Conservation (phyloP, 2,888 invertebrate species). For the Stictocephala bisonia region DNA sequence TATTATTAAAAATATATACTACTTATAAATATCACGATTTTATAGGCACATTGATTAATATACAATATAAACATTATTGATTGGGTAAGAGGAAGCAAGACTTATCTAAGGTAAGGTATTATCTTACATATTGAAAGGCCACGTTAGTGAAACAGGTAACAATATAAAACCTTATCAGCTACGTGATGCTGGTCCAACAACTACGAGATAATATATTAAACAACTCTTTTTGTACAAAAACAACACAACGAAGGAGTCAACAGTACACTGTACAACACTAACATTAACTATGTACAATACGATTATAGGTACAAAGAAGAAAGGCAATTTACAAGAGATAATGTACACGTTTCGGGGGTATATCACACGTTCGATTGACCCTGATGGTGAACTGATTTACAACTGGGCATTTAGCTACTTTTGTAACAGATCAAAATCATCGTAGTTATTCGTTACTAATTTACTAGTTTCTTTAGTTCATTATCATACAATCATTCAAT, state of each 20-base stretch:
- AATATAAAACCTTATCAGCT: slow-evolving; percentile 22
- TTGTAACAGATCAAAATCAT: no score
- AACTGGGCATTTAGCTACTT: no score
- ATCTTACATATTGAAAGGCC: slow-evolving; percentile 36
- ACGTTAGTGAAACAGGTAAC: slow-evolving; percentile 28
- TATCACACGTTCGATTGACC: no score
- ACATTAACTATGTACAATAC: slow-evolving; percentile 18
- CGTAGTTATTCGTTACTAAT: no score
- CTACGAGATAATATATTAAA: slow-evolving; percentile 19
- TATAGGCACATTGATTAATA: slow-evolving; percentile 30
- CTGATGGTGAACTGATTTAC: no score
- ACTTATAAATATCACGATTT: slow-evolving; percentile 35
- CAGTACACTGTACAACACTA: slow-evolving; percentile 27
- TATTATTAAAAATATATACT: slow-evolving; percentile 24
- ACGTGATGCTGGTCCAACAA: neutral
- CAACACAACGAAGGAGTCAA: slow-evolving; percentile 8
- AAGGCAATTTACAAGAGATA: slow-evolving; percentile 18
- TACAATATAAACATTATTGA: slow-evolving; percentile 23
- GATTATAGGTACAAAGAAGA: slow-evolving; percentile 23
- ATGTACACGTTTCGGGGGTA: no score
- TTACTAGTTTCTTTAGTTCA: no score
- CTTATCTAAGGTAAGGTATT: no score
- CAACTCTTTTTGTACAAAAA: slow-evolving; percentile 31
- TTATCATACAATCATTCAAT: no score
- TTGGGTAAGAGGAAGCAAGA: neutral